Percentiles rank a stretch among this genome's conserved stretches.
These are phyloP conservation scores for Perizoma affinitatum DNA, from an alignment of 2,888 invertebrate genomes.

Conservation along the genomic window DNA sequence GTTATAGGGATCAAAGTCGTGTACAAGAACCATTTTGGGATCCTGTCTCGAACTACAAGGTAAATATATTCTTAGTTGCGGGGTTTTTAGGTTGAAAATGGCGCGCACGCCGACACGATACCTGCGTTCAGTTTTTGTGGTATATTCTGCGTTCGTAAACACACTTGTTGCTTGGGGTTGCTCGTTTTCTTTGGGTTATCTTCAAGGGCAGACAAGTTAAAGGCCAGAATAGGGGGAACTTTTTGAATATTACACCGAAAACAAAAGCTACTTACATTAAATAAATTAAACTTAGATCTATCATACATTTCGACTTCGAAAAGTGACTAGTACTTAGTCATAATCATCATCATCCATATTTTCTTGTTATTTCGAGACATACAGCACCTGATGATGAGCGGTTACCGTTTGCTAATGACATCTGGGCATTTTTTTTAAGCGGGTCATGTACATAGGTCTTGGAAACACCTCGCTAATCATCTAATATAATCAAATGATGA, in stretches of 20 bases:
- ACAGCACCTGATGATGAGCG: too few relatives aligned
- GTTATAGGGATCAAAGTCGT: conserved; percentile 62
- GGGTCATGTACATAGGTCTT: too few relatives aligned
- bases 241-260: conserved; percentile 21
- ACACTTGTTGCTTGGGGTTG: conserved; percentile 80
- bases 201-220: conserved; percentile 41
- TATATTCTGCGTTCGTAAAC: conserved; percentile 72
- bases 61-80: conserved; percentile 70
- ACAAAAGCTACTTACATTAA: too few relatives aligned
- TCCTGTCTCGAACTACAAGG: conserved; percentile 51
- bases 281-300: too few relatives aligned
- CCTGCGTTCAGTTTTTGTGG: conserved; percentile 77
- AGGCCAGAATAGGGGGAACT: conserved; percentile 35
- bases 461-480: too few relatives aligned
- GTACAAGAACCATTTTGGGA: conserved; percentile 47
- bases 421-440: too few relatives aligned
- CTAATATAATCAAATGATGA: too few relatives aligned
- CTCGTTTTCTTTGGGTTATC: conserved; percentile 58
- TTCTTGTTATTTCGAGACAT: too few relatives aligned
- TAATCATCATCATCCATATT: too few relatives aligned
- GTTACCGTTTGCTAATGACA: too few relatives aligned
- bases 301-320: too few relatives aligned
- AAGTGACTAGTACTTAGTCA: too few relatives aligned
- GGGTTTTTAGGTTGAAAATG: conserved; percentile 67
- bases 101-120: conserved; percentile 61